phyloP scores from a whole-genome alignment of 2,797 vertebrate species.

The Sebastes oblongus region DNA sequence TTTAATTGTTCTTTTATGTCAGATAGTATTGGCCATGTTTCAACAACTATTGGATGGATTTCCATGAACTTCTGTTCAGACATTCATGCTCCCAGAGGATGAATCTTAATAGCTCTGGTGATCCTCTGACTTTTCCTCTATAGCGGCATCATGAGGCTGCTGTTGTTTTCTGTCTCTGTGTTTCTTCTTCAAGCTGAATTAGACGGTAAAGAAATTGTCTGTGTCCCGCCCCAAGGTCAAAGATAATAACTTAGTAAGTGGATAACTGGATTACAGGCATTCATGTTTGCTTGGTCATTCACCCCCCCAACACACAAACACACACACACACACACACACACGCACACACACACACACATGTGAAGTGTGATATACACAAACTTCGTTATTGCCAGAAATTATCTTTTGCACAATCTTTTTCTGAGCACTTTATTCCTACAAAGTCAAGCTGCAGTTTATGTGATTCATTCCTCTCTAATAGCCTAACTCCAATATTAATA shows the following conservation, averaged over 20 bases:
- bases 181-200: constrained; percentile 8
- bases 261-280: constrained; percentile 54
- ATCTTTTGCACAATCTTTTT: constrained; percentile 9
- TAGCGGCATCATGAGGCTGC: not conserved
- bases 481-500: constrained; percentile 50
- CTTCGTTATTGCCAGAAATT: not conserved
- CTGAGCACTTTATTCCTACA: constrained; percentile 1
- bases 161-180: not conserved
- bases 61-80: not conserved
- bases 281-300: constrained; percentile 39
- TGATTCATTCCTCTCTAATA: constrained; percentile 56
- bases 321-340: not conserved
- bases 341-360: not conserved
- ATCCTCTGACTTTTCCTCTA: not conserved
- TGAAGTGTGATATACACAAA: not conserved
- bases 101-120: not conserved
- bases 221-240: constrained; percentile 43
- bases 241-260: constrained; percentile 48
- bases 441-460: constrained; percentile 15
- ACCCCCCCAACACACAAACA: not conserved
- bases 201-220: not conserved
- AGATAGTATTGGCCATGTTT: too few species aligned
- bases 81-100: not conserved
- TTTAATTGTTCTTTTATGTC: too few species aligned
- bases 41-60: not conserved